These are phyloP conservation scores for Diabrotica undecimpunctata DNA, from an alignment of 1,140 invertebrate genomes.

Conservation along the genomic window DNA sequence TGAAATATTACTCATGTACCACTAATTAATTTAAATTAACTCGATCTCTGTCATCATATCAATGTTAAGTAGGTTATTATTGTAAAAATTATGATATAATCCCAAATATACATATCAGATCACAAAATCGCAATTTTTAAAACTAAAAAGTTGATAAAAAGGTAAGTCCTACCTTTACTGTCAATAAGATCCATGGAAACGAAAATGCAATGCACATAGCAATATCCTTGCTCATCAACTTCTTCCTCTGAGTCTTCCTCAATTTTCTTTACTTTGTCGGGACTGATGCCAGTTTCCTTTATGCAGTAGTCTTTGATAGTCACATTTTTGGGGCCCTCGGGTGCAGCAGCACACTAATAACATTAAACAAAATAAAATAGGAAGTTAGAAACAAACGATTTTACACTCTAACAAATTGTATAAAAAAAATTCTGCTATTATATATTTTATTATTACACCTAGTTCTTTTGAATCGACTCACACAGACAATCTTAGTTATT, in stretches of 20 bases:
- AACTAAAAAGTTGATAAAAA: not conserved
- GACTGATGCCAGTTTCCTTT: not conserved
- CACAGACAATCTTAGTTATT: too few species aligned
- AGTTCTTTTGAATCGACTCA: too few species aligned
- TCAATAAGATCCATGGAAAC: constrained; percentile 1
- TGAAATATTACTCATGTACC: too few species aligned
- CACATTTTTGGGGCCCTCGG: not conserved
- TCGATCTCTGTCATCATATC: too few species aligned
- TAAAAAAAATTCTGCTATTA: too few species aligned
- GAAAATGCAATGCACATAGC: constrained; percentile 2
- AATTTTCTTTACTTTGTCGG: not conserved
- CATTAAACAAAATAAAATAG: not conserved
- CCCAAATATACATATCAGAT: too few species aligned
- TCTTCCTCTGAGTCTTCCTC: not conserved
- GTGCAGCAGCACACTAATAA: not conserved
- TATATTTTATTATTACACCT: too few species aligned
- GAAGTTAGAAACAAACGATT: not conserved
- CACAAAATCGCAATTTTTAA: too few species aligned
- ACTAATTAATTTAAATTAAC: too few species aligned
- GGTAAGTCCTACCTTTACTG: not conserved
- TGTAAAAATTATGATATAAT: too few species aligned
- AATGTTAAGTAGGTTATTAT: too few species aligned
- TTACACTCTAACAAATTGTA: too few species aligned
- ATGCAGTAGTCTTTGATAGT: constrained; percentile 10
- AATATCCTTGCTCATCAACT: not conserved